Evolutionary conservation across 2,888 invertebrate species (phyloP), one percentile per base, ranked within the genome.

Genomic region (Phyto melanocephala): DNA sequence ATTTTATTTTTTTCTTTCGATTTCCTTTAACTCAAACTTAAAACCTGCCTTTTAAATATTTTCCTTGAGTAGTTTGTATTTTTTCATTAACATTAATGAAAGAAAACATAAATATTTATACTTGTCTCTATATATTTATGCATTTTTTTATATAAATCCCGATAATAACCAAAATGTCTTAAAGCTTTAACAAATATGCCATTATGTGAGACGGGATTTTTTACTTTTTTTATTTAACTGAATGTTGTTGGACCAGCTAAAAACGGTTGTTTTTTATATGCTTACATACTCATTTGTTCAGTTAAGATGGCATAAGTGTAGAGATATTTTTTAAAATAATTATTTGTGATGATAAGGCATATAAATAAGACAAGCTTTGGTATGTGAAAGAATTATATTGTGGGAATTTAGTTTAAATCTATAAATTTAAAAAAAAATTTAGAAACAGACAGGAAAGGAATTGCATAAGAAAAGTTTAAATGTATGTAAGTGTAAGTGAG

Each of bases 381-480:
- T 28, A 47, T 47, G 24, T 28, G n/a, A 33, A 45, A 52, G 68
- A 58, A 70, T 22, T 58, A 58, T 70, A 45, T 70, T 70, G 45
- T 77, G 77, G 62, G 77, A 77, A 77, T 70, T 77, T 54, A 62
- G 54, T 54, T 62, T 70, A 60, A 70, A 54, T 70, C 60, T 62
- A 63, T 52, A 76, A 70, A 62, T 52, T 40, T 60, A 40, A 33
- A 33, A 76, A 50, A 17, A 17, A 15, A n/a, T n/a, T n/a, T 35
- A 37, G 37, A 50, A 7, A 2, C 8, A 22, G n/a, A 35, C 22
- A 54, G 1, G 45, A 56, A 63, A 54, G 37, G 20, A 47, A 50
- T 76, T 76, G 68, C 68, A 52, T 76, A 77, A 77, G 54, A 77
- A 62, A 68, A n/a, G n/a, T 77, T 70, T 77, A 45, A 54, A n/a